Evolutionary conservation across 1,140 invertebrate genomes (phyloP).

Genomic region (Oreohelix idahoensis): DNA sequence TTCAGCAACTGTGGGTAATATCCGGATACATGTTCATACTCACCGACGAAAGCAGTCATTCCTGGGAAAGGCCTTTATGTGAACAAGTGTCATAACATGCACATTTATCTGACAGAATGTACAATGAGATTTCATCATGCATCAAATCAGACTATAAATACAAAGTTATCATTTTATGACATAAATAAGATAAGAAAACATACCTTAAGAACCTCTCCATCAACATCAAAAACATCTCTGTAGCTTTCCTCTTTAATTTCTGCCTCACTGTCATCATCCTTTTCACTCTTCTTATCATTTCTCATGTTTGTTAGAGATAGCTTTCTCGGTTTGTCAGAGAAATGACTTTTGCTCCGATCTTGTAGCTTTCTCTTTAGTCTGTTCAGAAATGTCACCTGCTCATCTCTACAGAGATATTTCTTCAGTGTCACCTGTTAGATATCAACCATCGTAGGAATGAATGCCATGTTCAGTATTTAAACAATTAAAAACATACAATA

Average conservation of each 20-base stretch:
- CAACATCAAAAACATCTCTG: slow-evolving; percentile 40
- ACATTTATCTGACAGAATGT: no score
- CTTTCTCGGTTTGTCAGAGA: slow-evolving; percentile 37
- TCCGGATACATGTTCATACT: no score
- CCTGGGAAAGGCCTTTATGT: no score
- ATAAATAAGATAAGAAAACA: not conserved
- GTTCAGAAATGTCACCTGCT: slow-evolving; percentile 46
- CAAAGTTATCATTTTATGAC: not conserved
- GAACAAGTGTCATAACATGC: no score
- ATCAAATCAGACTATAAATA: no score
- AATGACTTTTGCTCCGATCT: slow-evolving; percentile 29
- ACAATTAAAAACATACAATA: no score
- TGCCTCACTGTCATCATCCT: slow-evolving; percentile 29
- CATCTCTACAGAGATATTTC: slow-evolving; percentile 46
- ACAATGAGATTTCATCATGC: no score
- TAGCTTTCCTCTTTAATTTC: slow-evolving; percentile 24
- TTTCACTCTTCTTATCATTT: slow-evolving; percentile 4
- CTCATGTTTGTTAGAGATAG: not conserved
- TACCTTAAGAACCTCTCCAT: slow-evolving; percentile 45
- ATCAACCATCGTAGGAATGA: no score
- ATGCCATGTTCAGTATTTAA: no score
- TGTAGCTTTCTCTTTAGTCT: slow-evolving; percentile 45
- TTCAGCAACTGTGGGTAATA: no score
- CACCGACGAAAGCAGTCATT: no score
- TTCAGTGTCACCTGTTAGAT: slow-evolving; percentile 46